Conservation (phyloP, 2,888 invertebrate genomes). For the Agrochola macilenta region DNA sequence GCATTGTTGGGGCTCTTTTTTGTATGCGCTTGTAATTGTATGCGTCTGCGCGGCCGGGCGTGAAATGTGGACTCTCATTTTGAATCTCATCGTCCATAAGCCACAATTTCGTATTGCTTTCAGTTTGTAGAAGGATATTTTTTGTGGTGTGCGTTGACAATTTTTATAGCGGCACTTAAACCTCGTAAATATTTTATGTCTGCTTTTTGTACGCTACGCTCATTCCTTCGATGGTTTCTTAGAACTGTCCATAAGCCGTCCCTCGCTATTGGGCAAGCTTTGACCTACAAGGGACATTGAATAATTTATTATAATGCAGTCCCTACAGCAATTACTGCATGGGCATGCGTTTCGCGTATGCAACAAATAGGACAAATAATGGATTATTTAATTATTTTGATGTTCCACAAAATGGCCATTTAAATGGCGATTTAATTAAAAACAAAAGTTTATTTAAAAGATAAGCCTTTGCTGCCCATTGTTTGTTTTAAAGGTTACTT, state of each 20-base stretch:
- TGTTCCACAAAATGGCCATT: constrained; percentile 13
- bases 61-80: constrained; percentile 81
- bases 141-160: constrained; percentile 65
- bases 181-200: constrained; percentile 73
- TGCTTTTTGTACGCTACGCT: constrained; percentile 64
- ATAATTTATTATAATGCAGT: constrained; percentile 45
- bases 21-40: constrained; percentile 86
- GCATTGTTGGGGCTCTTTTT: constrained; percentile 87
- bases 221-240: constrained; percentile 66
- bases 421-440: constrained; percentile 7
- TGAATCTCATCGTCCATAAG: constrained; percentile 76
- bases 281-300: constrained; percentile 52
- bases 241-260: constrained; percentile 60
- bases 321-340: constrained; percentile 23
- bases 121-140: constrained; percentile 61
- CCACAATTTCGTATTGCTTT: constrained; percentile 70
- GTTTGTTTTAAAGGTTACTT: constrained; percentile 25
- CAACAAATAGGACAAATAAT: constrained; percentile 9
- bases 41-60: constrained; percentile 86
- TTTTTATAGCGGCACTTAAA: constrained; percentile 77
- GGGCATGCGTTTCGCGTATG: neutral
- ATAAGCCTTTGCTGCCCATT: constrained; percentile 17
- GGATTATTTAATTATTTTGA: constrained; percentile 11
- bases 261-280: constrained; percentile 46
- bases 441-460: constrained; percentile 3